Percentiles rank a stretch among this genome's conserved stretches.
These are phyloP conservation scores for Rhinopomastus cyanomelas DNA, from an alignment of 2,113 vertebrate genomes.

Conservation along the genomic window DNA sequence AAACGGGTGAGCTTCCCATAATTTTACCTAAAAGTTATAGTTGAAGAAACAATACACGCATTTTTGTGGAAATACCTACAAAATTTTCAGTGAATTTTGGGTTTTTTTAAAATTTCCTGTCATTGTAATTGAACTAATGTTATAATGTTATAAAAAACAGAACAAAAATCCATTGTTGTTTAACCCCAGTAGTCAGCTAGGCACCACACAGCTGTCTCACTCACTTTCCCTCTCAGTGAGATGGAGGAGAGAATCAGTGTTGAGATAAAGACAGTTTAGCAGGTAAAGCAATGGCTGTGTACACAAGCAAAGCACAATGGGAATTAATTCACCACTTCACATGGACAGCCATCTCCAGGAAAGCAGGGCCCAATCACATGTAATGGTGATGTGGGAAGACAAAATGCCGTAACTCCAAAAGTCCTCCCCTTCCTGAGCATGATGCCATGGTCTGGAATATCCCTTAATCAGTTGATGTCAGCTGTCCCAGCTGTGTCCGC, in stretches of 20 bases:
- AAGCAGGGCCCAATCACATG: too few species aligned
- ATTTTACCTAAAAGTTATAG: background rate
- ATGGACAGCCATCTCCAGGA: background rate
- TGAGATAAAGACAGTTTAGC: background rate
- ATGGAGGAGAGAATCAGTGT: background rate
- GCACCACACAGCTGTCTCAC: background rate
- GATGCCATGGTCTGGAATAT: too few species aligned
- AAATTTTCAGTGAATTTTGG: background rate
- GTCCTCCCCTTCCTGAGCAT: too few species aligned
- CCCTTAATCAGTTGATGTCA: background rate
- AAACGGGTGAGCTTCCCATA: background rate
- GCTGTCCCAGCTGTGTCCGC: too few species aligned
- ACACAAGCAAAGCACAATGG: background rate
- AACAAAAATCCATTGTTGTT: background rate
- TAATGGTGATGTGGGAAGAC: background rate
- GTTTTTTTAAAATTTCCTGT: constrained; percentile 19
- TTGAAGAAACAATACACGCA: background rate
- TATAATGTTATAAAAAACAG: background rate
- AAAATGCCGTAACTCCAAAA: background rate
- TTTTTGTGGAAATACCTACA: background rate
- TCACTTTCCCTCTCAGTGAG: background rate
- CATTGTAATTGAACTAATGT: constrained; percentile 7
- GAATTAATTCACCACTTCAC: background rate
- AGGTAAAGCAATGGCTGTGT: background rate
- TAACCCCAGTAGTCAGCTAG: background rate